Percentiles rank a stretch among this genome's conserved stretches.
phyloP scores from a whole-genome alignment of 2,888 invertebrate genomes.

The Drosophila glabriapex region DNA sequence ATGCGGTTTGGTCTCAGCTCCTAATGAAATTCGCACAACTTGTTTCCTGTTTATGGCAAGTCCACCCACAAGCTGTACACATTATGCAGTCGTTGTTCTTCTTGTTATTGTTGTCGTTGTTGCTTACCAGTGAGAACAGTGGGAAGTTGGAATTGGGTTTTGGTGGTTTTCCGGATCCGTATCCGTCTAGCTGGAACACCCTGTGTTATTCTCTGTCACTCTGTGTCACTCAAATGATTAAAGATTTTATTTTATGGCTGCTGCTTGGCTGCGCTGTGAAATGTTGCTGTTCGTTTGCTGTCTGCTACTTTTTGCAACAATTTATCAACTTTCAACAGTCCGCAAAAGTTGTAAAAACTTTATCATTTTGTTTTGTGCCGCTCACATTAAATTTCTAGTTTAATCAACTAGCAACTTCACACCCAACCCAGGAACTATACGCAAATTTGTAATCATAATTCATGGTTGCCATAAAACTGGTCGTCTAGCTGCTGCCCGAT shows the following conservation, averaged over 20 bases:
- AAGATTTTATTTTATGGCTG: slow-evolving; percentile 77
- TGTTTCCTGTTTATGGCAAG: slow-evolving; percentile 70
- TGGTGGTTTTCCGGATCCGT: slow-evolving; percentile 15
- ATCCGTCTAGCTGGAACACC: slow-evolving; percentile 32
- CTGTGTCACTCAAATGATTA: slow-evolving; percentile 80
- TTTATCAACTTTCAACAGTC: slow-evolving; percentile 74
- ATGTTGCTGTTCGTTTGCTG: slow-evolving; percentile 23
- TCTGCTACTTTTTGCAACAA: slow-evolving; percentile 73
- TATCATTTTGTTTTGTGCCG: slow-evolving; percentile 49
- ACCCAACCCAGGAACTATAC: slow-evolving; percentile 18
- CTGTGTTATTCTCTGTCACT: slow-evolving; percentile 25
- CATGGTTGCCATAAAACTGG: slow-evolving; percentile 58
- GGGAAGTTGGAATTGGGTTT: slow-evolving; percentile 23
- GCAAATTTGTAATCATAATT: slow-evolving; percentile 57
- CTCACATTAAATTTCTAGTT: slow-evolving; percentile 75
- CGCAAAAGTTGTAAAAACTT: slow-evolving; percentile 75
- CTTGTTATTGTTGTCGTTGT: slow-evolving; percentile 15
- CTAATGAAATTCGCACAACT: slow-evolving; percentile 73
- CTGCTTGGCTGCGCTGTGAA: slow-evolving; percentile 46
- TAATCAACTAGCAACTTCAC: slow-evolving; percentile 66
- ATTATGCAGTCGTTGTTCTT: slow-evolving; percentile 54
- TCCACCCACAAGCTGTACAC: slow-evolving; percentile 61
- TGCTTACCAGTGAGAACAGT: slow-evolving; percentile 9
- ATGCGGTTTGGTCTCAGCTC: slow-evolving; percentile 56
- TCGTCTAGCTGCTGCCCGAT: slow-evolving; percentile 13